Evolutionary conservation across 2,797 vertebrate species (phyloP).

Genomic region (Stomatorhinus walkeri): DNA sequence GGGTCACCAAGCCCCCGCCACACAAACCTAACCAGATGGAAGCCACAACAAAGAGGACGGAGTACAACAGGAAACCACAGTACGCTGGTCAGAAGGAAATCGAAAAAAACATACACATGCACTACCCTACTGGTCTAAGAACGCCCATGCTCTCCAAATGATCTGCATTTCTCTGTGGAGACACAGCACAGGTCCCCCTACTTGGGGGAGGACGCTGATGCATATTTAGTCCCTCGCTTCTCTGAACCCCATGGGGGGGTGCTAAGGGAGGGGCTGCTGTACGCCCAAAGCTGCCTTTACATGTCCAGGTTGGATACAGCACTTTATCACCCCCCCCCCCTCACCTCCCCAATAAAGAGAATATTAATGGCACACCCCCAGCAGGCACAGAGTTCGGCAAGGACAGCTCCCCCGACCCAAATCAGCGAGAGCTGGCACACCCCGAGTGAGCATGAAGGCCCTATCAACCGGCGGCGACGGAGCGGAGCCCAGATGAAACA

Average conservation of each 20-base stretch:
- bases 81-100: constrained; percentile 31
- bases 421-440: not conserved
- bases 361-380: not conserved
- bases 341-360: not conserved
- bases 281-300: not conserved
- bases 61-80: constrained; percentile 10
- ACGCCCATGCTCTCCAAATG: not conserved
- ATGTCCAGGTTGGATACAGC: not conserved
- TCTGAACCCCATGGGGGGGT: not conserved
- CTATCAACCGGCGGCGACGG: not conserved
- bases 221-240: not conserved
- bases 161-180: not conserved
- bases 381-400: not conserved
- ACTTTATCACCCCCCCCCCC: not conserved
- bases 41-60: not conserved
- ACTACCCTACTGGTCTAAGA: not conserved
- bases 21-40: not conserved
- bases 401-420: not conserved
- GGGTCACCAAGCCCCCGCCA: not conserved
- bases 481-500: not conserved
- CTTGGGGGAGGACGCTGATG: not conserved
- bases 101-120: constrained; percentile 34
- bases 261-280: not conserved
- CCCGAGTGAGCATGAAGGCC: not conserved
- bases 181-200: not conserved